These are phyloP conservation scores for Boulengeromyrus knoepffleri DNA, from an alignment of 2,113 vertebrate species.

Conservation along the genomic window DNA sequence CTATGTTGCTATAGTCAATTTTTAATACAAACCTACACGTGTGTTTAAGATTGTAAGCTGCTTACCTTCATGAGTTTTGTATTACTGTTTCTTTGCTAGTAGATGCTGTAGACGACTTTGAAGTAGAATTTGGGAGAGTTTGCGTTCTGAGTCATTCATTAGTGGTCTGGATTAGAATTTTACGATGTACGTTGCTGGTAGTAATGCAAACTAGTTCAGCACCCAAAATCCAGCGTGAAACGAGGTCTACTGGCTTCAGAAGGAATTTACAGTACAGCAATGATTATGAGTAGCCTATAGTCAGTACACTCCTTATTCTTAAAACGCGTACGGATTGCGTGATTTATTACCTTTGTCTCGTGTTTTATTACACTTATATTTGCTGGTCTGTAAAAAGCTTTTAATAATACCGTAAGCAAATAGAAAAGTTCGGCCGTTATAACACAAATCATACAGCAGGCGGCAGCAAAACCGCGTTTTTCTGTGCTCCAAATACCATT, in stretches of 20 bases:
- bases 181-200: background rate
- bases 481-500: background rate
- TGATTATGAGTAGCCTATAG: background rate
- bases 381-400: background rate
- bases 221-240: background rate
- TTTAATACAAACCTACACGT: background rate
- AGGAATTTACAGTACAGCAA: background rate
- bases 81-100: background rate
- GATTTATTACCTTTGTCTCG: background rate
- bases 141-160: background rate
- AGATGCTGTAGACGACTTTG: background rate
- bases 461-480: conserved; percentile 23
- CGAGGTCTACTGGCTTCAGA: background rate
- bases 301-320: background rate
- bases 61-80: background rate
- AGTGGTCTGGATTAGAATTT: background rate
- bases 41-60: background rate
- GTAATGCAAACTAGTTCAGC: background rate
- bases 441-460: conserved; percentile 23
- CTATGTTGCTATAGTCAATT: too few species aligned
- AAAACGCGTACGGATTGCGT: background rate
- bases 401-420: background rate
- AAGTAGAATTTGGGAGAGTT: background rate
- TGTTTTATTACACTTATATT: background rate
- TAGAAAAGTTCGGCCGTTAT: background rate